Evolutionary conservation across 2,113 vertebrate genomes (phyloP), one percentile per base, ranked within the genome.

Genomic region (Grantiella picta): DNA sequence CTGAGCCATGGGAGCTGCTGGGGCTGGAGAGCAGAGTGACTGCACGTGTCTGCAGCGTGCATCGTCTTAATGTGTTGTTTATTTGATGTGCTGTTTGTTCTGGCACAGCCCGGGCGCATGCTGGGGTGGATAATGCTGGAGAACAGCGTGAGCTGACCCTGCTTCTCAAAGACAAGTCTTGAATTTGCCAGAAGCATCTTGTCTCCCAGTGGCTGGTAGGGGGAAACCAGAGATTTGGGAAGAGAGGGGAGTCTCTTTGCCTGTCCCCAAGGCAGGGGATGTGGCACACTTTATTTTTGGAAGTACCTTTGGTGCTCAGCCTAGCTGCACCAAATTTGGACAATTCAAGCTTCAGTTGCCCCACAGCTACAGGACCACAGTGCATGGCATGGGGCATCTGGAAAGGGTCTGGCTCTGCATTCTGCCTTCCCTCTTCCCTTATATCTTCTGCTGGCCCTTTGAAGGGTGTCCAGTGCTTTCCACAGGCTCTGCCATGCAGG

Each of bases 1-100:
- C 69, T 52, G 91, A 90, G 81, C 63, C 0, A 0, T 0, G 0
- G 71, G 38, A 86, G 56, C 31, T 0, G 1, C 72, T 33, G 83
- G 68, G 82, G 82, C 94, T 94, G 0, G 1, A 50, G 89, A 65
- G 31, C 76, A 31, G 77, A 28, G 90, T 52, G 88, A 24, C 95
- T 35, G 24, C 96, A 69, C 88, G 94, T 76, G 92, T 28, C 90
- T 0, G 1, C 95, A 80, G 92, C 8, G 22, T 76, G 92, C 49
- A 33, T 33, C 6, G 7, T 24, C 92, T 64, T 78, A 63, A 22
- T 52, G 82, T 16, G 3, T 14, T 96, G 92, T 90, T 96, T 95
- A 94, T 96, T 95, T 93, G 96, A 17, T 95, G 96, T 83, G 42
- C 90, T 95, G 95, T 93, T 97, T 96, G 94, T 93, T 95, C 96